phyloP scores from a whole-genome alignment of 2,888 invertebrate species.

The Teleiodes luculella region DNA sequence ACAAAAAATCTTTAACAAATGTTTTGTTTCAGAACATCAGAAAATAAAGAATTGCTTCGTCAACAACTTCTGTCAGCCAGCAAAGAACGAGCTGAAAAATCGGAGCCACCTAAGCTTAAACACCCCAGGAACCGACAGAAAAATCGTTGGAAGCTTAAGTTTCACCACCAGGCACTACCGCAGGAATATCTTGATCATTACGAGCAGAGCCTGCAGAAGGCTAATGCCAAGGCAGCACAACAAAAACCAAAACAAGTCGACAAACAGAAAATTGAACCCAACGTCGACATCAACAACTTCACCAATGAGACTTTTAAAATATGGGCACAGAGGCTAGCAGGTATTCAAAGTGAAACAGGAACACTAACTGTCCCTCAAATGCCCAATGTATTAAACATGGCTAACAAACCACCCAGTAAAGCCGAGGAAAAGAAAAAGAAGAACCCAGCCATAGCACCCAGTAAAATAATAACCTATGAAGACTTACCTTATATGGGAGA shows the following conservation, averaged over 20 bases:
- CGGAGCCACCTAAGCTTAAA: conserved; percentile 55
- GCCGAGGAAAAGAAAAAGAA: conserved; percentile 59
- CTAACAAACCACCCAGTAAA: conserved; percentile 41
- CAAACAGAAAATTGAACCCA: conserved; percentile 59
- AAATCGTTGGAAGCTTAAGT: conserved; percentile 86
- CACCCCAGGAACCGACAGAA: conserved; percentile 75
- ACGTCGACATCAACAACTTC: conserved; percentile 57
- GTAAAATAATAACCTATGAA: conserved; percentile 83
- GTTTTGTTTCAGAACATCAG: conserved; percentile 55
- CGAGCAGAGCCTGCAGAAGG: conserved; percentile 83
- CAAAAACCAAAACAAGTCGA: conserved; percentile 49
- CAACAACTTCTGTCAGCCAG: conserved; percentile 66
- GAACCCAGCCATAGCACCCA: conserved; percentile 59
- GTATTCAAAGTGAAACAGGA: conserved; percentile 81
- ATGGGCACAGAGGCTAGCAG: conserved; percentile 87
- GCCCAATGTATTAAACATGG: conserved; percentile 41
- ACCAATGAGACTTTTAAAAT: conserved; percentile 84
- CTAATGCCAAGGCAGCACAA: conserved; percentile 50
- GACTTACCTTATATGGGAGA: conserved; percentile 96
- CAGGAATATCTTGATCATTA: conserved; percentile 89
- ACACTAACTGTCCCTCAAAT: conserved; percentile 45
- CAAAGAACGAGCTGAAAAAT: conserved; percentile 57
- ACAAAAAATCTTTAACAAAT: background rate
- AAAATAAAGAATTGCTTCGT: conserved; percentile 68
- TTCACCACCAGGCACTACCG: conserved; percentile 88